Evolutionary conservation across 2,888 invertebrate genomes (phyloP).

Genomic region (Tetanocera ferruginea): DNA sequence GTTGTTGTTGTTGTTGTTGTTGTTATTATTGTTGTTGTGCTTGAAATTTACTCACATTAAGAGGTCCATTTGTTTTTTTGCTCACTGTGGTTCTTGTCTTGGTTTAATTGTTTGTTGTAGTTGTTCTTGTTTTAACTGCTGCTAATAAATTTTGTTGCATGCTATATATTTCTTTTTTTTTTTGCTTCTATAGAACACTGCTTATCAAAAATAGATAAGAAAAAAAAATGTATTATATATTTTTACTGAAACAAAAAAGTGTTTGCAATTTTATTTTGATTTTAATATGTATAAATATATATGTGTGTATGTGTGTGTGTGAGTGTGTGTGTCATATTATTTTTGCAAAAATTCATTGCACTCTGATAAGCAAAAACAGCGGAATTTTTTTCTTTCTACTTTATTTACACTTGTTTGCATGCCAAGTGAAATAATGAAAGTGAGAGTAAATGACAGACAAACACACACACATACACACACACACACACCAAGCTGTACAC

Average conservation of each 20-base stretch:
- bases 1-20: neutral
- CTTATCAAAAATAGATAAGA: neutral
- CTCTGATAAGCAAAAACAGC: conserved; percentile 21
- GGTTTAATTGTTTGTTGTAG: neutral
- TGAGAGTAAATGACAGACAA: neutral
- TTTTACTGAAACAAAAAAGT: too few relatives aligned
- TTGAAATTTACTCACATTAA: neutral
- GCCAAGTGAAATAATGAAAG: neutral
- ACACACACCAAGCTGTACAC: neutral
- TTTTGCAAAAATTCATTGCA: conserved; percentile 26
- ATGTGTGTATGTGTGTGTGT: neutral
- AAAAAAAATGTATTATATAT: too few relatives aligned
- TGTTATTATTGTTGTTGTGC: neutral
- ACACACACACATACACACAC: neutral
- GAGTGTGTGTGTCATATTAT: neutral
- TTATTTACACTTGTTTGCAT: neutral
- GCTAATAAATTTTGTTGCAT: neutral
- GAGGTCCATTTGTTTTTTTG: neutral
- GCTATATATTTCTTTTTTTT: neutral
- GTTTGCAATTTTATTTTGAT: neutral
- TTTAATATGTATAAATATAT: neutral
- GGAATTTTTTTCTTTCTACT: neutral
- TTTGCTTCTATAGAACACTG: neutral
- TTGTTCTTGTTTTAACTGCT: neutral
- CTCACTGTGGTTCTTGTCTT: neutral